Evolutionary conservation across 2,797 vertebrate genomes (phyloP), one percentile per base, ranked within the genome.

Genomic region (Ceyx erithaca): DNA sequence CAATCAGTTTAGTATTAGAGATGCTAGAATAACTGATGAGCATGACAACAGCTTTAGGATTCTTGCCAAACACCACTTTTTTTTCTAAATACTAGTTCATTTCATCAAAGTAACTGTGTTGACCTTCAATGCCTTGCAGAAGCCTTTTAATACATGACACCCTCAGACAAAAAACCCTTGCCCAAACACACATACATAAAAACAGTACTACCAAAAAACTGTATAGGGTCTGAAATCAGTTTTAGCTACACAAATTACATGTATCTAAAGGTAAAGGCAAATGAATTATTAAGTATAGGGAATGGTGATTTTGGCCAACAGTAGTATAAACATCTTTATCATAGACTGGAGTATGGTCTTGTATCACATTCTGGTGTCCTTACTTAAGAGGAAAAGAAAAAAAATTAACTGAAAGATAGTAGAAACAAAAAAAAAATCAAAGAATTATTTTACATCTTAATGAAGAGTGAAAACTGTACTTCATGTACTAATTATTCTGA

Each of bases 101-200:
- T 77, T 85, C 85, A 85, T 92, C 80, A 91, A 92, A 89, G 77
- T 49, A 87, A 85, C 45, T 69, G 14, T 35, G 33, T n/a, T 83
- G 76, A 78, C 72, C 80, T 69, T 43, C 87, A 71, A 78, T 67
- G 19, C 43, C 35, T 71, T 57, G 54, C 46, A 89, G 59, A 76
- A 77, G 49, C 31, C 18, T 86, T 83, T 72, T 26, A 78, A 54
- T 2, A 21, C 13, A 77, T 14, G 43, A 71, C 37, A 85, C 41
- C 48, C 19, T 45, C 43, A 82, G 35, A n/a, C 7, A 61, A 55
- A 55, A 35, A 55, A 55, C 35, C 35, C 35, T 37, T 37, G 35
- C 22, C 16, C 7, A 37, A 37, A 37, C 16, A 16, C 43, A 45
- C 43, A 45, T 10, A 26, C 25, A 28, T 28, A 51, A 51, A 26